Evolutionary conservation across 1,140 invertebrate genomes (phyloP), one percentile per base, ranked within the genome.

Genomic region (Nomia melanderi): DNA sequence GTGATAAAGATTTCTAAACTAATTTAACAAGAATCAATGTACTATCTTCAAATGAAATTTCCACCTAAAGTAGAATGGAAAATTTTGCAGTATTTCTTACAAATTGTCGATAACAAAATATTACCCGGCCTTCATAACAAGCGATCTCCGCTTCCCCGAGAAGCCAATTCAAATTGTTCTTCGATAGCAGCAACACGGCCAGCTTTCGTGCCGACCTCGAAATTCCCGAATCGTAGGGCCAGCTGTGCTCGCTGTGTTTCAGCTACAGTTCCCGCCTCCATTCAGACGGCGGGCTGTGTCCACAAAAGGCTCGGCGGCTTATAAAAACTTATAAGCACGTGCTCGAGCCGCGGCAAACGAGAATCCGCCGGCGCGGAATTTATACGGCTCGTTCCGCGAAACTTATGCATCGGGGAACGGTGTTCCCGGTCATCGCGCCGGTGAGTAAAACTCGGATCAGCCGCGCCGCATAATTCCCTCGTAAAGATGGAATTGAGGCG

Each of bases 391-490:
- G 64, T 70, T 77, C 6, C 67, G 14, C 8, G 44, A 41, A 75
- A 79, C 60, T 81, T 77, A 66, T 77, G 66, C 80, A 69, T 81
- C 78, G 57, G n/a, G 23, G 53, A 53, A 64, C 80, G 75, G 66
- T 77, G 80, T 71, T 77, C 69, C 62, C 31, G 57, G 25, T 44
- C 79, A 41, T 54, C 59, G 36, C 59, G 53, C n/a, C 8, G 14
- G 33, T 31, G 60, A 67, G 70, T 57, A 56, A 81, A 77, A 81
- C 79, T 71, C 53, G 74, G 33, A 60, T 66, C 63, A 27, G 44
- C 53, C 31, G 63, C 62, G n/a, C 27, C 27, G 81, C 59, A 82
- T 83, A 83, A 83, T 83, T 78, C 53, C 33, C 75, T 82, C 81
- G 75, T 83, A 83, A 83, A 82, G 62, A 78, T 74, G 44, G 64